These are phyloP conservation scores for Limulus polyphemus DNA, from an alignment of 2,888 invertebrate genomes.

Conservation along the genomic window DNA sequence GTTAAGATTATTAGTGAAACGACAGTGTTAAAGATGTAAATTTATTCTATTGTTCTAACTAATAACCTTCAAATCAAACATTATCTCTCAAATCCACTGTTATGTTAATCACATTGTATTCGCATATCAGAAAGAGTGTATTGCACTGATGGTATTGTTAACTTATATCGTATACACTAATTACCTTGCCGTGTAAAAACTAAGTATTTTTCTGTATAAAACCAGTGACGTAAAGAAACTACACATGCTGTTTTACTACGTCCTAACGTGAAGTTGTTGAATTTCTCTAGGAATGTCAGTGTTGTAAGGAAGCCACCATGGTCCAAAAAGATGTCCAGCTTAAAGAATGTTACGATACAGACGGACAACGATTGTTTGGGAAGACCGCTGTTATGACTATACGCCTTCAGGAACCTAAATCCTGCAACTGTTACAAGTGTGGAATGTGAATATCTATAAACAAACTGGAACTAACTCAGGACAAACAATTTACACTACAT, in stretches of 20 bases:
- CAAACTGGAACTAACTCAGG: neutral
- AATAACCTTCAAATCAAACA: no score
- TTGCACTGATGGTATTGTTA: no score
- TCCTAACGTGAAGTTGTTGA: neutral
- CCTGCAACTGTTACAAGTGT: conserved; percentile 56
- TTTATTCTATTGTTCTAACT: no score
- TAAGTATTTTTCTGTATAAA: neutral
- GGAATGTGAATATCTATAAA: conserved; percentile 18
- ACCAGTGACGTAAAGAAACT: no score
- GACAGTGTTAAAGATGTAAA: no score
- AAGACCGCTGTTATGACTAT: conserved; percentile 55
- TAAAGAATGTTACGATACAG: conserved; percentile 75
- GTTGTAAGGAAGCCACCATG: conserved; percentile 75
- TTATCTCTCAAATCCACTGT: no score
- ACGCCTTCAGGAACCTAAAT: conserved; percentile 68
- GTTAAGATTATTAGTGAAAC: no score
- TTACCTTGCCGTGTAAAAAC: neutral
- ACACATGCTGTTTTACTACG: neutral
- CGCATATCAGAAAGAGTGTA: no score
- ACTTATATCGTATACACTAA: neutral
- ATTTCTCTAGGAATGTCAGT: conserved; percentile 68
- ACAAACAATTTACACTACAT: neutral
- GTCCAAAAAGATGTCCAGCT: conserved; percentile 64
- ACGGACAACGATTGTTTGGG: conserved; percentile 60
- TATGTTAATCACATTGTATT: no score